These are phyloP conservation scores for Euleptes europaea DNA, from an alignment of 2,113 vertebrate species.

Conservation along the genomic window DNA sequence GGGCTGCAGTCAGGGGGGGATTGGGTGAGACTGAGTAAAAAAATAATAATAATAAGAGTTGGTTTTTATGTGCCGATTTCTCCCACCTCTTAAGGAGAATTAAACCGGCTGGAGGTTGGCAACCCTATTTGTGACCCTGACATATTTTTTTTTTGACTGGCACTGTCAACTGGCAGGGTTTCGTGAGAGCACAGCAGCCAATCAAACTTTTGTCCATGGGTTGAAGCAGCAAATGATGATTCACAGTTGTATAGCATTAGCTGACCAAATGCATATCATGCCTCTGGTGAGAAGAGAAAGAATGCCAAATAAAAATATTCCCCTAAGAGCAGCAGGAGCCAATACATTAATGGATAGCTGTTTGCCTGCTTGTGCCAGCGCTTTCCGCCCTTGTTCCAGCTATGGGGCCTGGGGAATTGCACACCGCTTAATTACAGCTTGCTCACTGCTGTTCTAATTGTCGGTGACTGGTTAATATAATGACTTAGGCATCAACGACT, in stretches of 20 bases:
- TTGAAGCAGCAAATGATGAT: background rate
- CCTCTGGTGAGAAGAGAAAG: background rate
- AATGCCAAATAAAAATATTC: constrained; percentile 16
- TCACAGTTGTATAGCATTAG: background rate
- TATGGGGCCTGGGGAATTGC: constrained; percentile 34
- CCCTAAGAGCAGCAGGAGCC: constrained; percentile 29
- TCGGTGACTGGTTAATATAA: constrained; percentile 57
- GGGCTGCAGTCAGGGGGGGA: too few species aligned
- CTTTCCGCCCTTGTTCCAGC: constrained; percentile 13
- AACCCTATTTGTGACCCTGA: background rate
- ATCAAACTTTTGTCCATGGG: background rate
- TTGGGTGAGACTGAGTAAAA: too few species aligned
- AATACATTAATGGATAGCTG: constrained; percentile 37
- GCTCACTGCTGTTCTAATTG: constrained; percentile 45
- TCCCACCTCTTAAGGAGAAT: too few species aligned
- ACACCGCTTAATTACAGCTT: constrained; percentile 15
- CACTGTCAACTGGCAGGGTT: background rate
- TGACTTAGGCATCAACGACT: constrained; percentile 30
- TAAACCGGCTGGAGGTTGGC: too few species aligned
- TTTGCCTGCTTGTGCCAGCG: constrained; percentile 6
- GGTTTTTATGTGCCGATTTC: too few species aligned
- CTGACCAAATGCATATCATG: background rate
- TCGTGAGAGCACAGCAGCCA: constrained; percentile 4
- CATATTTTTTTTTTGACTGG: constrained; percentile 5
- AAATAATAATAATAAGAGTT: too few species aligned